Evolutionary conservation across 2,797 vertebrate genomes (phyloP), one percentile per base, ranked within the genome.

Genomic region (Catharus ustulatus): DNA sequence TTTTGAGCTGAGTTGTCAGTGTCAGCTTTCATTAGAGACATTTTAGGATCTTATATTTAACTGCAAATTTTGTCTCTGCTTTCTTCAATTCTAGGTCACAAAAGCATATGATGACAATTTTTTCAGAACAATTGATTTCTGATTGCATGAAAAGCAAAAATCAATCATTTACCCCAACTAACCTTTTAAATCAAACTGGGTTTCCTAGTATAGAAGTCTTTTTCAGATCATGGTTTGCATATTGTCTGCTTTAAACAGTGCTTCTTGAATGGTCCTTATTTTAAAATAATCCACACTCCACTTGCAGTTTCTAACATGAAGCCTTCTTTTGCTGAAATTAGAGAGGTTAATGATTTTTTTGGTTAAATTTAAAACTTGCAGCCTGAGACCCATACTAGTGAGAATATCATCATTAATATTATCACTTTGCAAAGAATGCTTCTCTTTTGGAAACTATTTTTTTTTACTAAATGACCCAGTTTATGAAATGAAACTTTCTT

Each of bases 111-210:
- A 87, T 79, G 49, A 13, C 30, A 83, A 7, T 69, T 86, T 94
- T 92, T 95, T 89, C 67, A 87, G 57, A 95, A 90, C 57, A 84
- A 81, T 79, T 30, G 77, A 69, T 86, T 93, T 91, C 63, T 91
- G 87, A 87, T 85, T 89, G 49, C 62, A 61, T 40, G n/a, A 72
- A 67, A 92, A 91, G 17, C 69, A 43, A 62, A 94, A 92, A 34
- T 90, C 59, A 89, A 13, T 38, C 23, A 52, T 69, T 95, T 78
- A 15, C 57, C 75, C 84, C 27, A 74, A 68, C 26, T 85, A 83
- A 90, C 52, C 26, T 90, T 89, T 88, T 43, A 57, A 71, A 73
- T 80, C 42, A 34, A 73, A 61, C 45, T 59, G 2, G 5, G 7
- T 84, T 95, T 92, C 78, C 66, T 73, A 82, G 79, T 73, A 36